These are phyloP conservation scores for Garrulus glandarius DNA, from an alignment of 2,797 vertebrate species.

Conservation along the genomic window DNA sequence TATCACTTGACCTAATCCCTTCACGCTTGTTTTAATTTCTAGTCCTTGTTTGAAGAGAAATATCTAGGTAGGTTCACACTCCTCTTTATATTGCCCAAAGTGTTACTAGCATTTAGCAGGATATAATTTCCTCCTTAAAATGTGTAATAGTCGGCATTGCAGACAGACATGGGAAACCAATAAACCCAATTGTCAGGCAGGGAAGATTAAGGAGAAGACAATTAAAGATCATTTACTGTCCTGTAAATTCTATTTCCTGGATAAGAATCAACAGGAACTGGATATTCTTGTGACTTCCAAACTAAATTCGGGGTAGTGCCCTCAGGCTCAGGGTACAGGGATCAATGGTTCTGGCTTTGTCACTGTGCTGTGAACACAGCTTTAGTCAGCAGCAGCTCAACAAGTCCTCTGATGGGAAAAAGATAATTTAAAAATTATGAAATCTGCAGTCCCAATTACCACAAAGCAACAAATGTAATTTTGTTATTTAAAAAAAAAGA, in stretches of 20 bases:
- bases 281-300: background rate
- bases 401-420: background rate
- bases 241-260: background rate
- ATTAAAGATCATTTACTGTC: background rate
- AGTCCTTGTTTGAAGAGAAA: background rate
- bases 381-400: slow-evolving; percentile 10
- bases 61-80: background rate
- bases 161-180: background rate
- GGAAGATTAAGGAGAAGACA: background rate
- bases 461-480: background rate
- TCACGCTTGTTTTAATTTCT: background rate
- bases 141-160: background rate
- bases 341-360: background rate
- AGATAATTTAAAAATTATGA: background rate
- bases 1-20: background rate
- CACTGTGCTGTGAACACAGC: background rate
- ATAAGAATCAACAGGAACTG: background rate
- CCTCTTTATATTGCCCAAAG: background rate
- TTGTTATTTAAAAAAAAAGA: background rate
- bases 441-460: background rate
- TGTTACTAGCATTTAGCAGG: background rate
- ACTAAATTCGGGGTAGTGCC: background rate
- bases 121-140: background rate
- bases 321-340: background rate
- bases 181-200: background rate